Percentiles rank a stretch among this genome's conserved stretches.
These are phyloP conservation scores for Malthinus seriepunctatus DNA, from an alignment of 2,888 invertebrate genomes.

Conservation along the genomic window DNA sequence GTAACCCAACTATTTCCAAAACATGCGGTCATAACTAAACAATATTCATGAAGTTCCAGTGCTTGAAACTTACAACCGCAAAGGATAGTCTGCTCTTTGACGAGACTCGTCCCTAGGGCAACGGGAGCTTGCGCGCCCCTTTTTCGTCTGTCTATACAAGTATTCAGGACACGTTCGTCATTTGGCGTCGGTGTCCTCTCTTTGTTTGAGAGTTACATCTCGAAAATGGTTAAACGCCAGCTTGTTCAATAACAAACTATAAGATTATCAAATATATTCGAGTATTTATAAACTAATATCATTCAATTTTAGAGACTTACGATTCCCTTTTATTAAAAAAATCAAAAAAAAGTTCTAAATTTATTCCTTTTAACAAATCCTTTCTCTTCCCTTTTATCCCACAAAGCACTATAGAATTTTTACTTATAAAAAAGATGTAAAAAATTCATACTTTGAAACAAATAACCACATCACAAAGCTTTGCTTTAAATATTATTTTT, in stretches of 20 bases:
- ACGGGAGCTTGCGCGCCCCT: slow-evolving; percentile 18
- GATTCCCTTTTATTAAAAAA: no score
- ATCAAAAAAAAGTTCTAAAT: no score
- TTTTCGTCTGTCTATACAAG: slow-evolving; percentile 25
- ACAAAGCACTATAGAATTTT: no score
- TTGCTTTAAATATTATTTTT: no score
- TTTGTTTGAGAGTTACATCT: slow-evolving; percentile 32
- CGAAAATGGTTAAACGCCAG: slow-evolving; percentile 39
- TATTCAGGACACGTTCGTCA: slow-evolving; percentile 42
- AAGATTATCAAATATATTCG: slow-evolving; percentile 20
- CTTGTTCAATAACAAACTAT: slow-evolving; percentile 33
- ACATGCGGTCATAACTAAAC: slow-evolving; percentile 34
- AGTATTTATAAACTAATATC: slow-evolving; percentile 12
- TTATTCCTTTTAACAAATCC: no score
- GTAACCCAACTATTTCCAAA: neutral
- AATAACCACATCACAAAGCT: no score
- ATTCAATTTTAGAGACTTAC: neutral
- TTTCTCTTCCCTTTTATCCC: no score
- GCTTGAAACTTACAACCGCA: slow-evolving; percentile 36
- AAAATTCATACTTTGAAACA: no score
- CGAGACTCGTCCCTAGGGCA: slow-evolving; percentile 31
- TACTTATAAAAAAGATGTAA: no score
- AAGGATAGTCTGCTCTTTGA: slow-evolving; percentile 35
- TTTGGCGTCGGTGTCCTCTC: slow-evolving; percentile 39
- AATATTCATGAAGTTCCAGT: slow-evolving; percentile 37